Evolutionary conservation across 2,888 invertebrate genomes (phyloP).

Genomic region (Dione juno): DNA sequence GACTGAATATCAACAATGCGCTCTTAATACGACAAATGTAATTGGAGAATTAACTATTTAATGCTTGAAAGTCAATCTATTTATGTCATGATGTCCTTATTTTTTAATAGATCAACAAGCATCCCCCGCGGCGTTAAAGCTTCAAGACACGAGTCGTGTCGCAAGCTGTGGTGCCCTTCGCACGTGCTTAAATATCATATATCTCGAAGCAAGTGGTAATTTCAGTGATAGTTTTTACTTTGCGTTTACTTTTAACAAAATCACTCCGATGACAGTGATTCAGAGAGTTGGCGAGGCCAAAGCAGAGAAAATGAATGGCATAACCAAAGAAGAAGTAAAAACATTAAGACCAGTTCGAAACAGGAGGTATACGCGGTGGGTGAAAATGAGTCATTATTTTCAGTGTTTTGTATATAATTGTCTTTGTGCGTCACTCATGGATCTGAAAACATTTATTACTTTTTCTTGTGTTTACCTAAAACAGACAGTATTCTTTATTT

Average conservation of each 20-base stretch:
- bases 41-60: slow-evolving; percentile 64
- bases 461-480: slow-evolving; percentile 52
- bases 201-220: slow-evolving; percentile 28
- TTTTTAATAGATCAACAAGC: slow-evolving; percentile 82
- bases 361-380: slow-evolving; percentile 88
- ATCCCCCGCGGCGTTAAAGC: slow-evolving; percentile 79
- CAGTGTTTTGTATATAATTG: slow-evolving; percentile 61
- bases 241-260: slow-evolving; percentile 4
- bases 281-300: slow-evolving; percentile 59
- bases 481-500: slow-evolving; percentile 20
- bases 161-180: slow-evolving; percentile 70
- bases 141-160: slow-evolving; percentile 74
- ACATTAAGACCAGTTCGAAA: slow-evolving; percentile 86
- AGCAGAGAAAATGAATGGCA: slow-evolving; percentile 64
- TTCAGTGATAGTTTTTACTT: slow-evolving; percentile 23
- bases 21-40: slow-evolving; percentile 55
- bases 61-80: slow-evolving; percentile 75
- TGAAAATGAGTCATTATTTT: slow-evolving; percentile 73
- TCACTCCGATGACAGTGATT: slow-evolving; percentile 68
- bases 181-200: slow-evolving; percentile 67
- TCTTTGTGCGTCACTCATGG: slow-evolving; percentile 76
- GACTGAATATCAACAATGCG: slow-evolving; percentile 62
- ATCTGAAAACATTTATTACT: slow-evolving; percentile 50
- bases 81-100: slow-evolving; percentile 82
- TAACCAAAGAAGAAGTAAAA: slow-evolving; percentile 76